These are phyloP conservation scores for Atherinosoma microstoma DNA, from an alignment of 2,797 vertebrate species.

Conservation along the genomic window DNA sequence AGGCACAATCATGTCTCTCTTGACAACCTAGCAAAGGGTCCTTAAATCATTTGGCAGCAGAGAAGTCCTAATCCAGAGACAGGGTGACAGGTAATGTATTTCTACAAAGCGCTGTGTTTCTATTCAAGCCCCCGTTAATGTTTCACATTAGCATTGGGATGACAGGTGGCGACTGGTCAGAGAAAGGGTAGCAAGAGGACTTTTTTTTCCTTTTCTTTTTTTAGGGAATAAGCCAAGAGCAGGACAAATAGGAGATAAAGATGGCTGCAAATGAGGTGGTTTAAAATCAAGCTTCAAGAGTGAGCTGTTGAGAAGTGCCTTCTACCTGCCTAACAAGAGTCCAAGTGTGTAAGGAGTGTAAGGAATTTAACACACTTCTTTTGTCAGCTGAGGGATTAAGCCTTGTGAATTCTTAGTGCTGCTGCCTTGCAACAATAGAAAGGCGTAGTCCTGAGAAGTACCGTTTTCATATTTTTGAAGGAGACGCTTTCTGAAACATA, in stretches of 20 bases:
- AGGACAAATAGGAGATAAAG: conserved; percentile 64
- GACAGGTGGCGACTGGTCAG: conserved; percentile 67
- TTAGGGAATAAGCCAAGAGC: conserved; percentile 23
- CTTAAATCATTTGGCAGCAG: conserved; percentile 75
- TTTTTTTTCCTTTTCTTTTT: conserved; percentile 7
- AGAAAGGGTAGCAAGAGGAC: conserved; percentile 23
- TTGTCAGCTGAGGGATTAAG: conserved; percentile 56
- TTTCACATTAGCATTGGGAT: conserved; percentile 66
- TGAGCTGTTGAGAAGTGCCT: conserved; percentile 69
- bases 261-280: conserved; percentile 61
- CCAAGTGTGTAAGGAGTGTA: conserved; percentile 26
- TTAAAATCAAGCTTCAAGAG: conserved; percentile 62
- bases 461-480: conserved; percentile 20
- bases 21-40: conserved; percentile 68
- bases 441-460: conserved; percentile 21
- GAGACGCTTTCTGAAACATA: conserved; percentile 28
- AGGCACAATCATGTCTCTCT: conserved; percentile 72
- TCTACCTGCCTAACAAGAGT: conserved; percentile 67
- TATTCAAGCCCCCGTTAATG: conserved; percentile 62
- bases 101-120: conserved; percentile 63
- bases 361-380: conserved; percentile 60
- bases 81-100: conserved; percentile 79
- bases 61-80: conserved; percentile 76
- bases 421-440: conserved; percentile 31
- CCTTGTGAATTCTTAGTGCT: conserved; percentile 37